Evolutionary conservation across 53 echinoderm and acorn worm species (phyloP), one percentile per base, ranked within the genome.

Genomic region (Temnopleurus reevesii): DNA sequence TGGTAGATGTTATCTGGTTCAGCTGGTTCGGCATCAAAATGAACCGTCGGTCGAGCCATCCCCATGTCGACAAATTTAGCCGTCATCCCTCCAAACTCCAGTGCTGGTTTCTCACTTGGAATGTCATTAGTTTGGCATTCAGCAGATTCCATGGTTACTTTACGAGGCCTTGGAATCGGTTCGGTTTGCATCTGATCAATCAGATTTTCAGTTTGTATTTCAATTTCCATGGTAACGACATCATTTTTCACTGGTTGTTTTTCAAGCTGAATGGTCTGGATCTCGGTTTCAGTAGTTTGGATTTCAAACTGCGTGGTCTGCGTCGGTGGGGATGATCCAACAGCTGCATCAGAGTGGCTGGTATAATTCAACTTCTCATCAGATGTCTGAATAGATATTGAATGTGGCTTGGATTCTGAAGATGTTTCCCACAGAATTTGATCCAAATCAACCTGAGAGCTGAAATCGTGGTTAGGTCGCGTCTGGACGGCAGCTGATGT

Each of bases 11-110:
- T 65, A 53, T 87, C 88, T 2, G 76, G 88, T 87, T 12, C 88
- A 12, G 88, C 88, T 7, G 88, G 88, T 71, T 87, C 88, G 17
- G 88, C 88, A 71, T 87, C 88, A 35, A 87, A 87, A 53, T 87
- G 88, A 66, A 87, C 88, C 8, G 53, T 46, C 19, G 88, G 88
- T 33, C 71, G 66, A 46, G 49, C 88, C 88, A 87, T 53, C 51
- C 54, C 66, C 88, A 87, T 87, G 53, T 87, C 55, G 18, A 87
- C 66, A 87, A 87, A 71, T 53, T 66, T 87, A 21, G 88, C n/a
- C 51, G 88, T 87, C 49, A 87, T 12, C 36, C 88, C 88, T 46
- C 66, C 41, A 33, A 54, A 87, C 51, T 53, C 66, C 17, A 46
- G 3, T 27, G 35, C 15, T 23, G 5, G 25, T 44, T 45, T 46